Base-by-base conservation (phyloP, 1,140 invertebrate species). In the Phenacoccus solenopsis region DNA sequence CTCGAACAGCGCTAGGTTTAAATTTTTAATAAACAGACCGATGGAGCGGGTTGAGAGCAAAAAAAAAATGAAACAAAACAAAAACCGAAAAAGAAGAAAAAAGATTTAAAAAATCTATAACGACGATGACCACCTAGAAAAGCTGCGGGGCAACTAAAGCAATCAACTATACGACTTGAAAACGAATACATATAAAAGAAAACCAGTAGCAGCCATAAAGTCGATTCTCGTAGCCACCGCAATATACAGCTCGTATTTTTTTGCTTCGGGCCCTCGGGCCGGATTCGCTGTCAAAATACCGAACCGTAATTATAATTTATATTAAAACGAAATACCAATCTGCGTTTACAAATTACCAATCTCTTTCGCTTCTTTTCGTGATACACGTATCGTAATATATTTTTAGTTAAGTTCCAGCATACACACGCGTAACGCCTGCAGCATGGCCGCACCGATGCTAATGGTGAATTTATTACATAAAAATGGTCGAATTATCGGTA, bases 241-340 rank as follows among this genome's bases (percentile, higher is more conserved):
- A n/a, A 49, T 49, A 49, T 49, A 16, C 20, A 49, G n/a, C 38
- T 49, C 16, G 12, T 49, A 16, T 49, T 49, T 49, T 49, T 49
- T 49, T n/a, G 3, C 20, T 49, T 49, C 38, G 38, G 13, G 38
- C 38, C 38, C 20, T 4, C 38, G 38, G 20, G 38, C 38, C 20
- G 38, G 38, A 49, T 49, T 49, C 38, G 38, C 38, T 49, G 38
- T 49, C 38, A 49, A 49, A 49, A 49, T 49, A 49, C 38, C 38
- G 20, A 49, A 10, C 38, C 38, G 38, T n/a, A 49, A 49, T 49
- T 49, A 49, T 49, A 49, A 49, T 49, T 49, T 49, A 49, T 49
- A 49, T 49, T 49, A 49, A 49, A 49, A 49, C 38, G 38, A 49
- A 49, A 49, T 49, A 49, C 38, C 38, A n/a, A 49, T 49, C 38